A percentile compares a stretch with the other conserved stretches of the same genome.
Conservation (phyloP, 2,888 invertebrate genomes). For the Nemapogon koenigi region DNA sequence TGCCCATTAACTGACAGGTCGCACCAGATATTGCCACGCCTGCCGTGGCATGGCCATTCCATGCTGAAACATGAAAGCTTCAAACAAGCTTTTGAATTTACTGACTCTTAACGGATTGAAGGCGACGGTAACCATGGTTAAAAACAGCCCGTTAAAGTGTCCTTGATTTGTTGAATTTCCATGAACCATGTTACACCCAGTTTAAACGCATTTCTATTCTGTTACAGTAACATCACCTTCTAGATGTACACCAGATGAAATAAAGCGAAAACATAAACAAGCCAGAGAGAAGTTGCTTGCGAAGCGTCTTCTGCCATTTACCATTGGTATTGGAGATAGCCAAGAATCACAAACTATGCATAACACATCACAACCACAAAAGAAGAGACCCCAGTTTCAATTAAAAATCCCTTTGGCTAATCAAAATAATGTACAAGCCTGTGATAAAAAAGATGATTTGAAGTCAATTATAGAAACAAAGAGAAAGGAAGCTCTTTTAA, state of each 20-base stretch:
- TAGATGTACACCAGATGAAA: constrained; percentile 65
- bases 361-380: constrained; percentile 10
- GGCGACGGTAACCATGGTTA: too few relatives aligned
- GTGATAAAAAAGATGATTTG: constrained; percentile 21
- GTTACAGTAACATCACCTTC: constrained; percentile 34
- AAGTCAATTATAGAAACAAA: constrained; percentile 50
- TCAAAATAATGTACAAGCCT: constrained; percentile 14
- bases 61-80: too few relatives aligned
- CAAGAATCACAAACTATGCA: constrained; percentile 23
- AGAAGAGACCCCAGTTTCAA: constrained; percentile 30
- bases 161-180: too few relatives aligned
- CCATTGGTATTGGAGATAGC: constrained; percentile 21
- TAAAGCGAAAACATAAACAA: constrained; percentile 65
- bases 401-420: constrained; percentile 27
- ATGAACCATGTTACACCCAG: too few relatives aligned
- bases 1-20: too few relatives aligned
- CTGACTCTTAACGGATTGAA: too few relatives aligned
- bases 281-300: constrained; percentile 66
- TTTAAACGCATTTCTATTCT: too few relatives aligned
- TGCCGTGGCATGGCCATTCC: too few relatives aligned
- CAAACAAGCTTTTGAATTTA: too few relatives aligned
- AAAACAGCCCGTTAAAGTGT: too few relatives aligned
- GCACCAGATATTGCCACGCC: too few relatives aligned
- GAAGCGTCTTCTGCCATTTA: constrained; percentile 51
- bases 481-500: constrained; percentile 53